Percentiles rank a stretch among this genome's conserved stretches.
These are phyloP conservation scores for Brachionus rotundiformis DNA, from an alignment of 1,140 invertebrate species.

Conservation along the genomic window DNA sequence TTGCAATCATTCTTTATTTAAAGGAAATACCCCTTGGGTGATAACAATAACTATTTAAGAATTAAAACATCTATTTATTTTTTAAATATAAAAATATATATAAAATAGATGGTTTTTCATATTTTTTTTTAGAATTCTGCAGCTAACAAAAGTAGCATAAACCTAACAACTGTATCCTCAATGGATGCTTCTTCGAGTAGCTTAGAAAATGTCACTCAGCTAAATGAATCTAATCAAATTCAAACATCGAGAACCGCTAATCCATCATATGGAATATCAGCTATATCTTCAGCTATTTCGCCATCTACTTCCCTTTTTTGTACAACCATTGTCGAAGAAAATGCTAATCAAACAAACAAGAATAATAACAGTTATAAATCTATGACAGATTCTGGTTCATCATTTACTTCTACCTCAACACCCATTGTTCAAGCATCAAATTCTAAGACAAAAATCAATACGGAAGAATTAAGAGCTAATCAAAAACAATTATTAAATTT, in stretches of 20 bases:
- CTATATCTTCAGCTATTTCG: neutral
- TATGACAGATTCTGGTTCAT: neutral
- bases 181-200: conserved; percentile 18
- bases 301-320: conserved; percentile 28
- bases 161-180: conserved; percentile 10
- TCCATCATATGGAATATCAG: conserved; percentile 13
- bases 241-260: conserved; percentile 5
- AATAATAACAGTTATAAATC: neutral
- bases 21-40: too few relatives aligned
- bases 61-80: too few relatives aligned
- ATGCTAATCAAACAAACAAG: neutral
- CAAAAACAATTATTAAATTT: conserved; percentile 34
- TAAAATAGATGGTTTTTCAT: too few relatives aligned
- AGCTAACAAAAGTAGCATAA: conserved; percentile 14
- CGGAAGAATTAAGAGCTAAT: neutral
- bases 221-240: conserved; percentile 9
- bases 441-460: neutral
- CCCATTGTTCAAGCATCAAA: conserved; percentile 46
- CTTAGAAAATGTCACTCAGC: conserved; percentile 24
- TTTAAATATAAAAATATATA: too few relatives aligned
- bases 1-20: too few relatives aligned
- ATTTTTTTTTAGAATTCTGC: neutral
- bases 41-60: too few relatives aligned
- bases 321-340: conserved; percentile 38
- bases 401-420: conserved; percentile 44